Evolutionary conservation across 1,140 invertebrate genomes (phyloP), one percentile per base, ranked within the genome.

Genomic region (Reticulitermes speratus): DNA sequence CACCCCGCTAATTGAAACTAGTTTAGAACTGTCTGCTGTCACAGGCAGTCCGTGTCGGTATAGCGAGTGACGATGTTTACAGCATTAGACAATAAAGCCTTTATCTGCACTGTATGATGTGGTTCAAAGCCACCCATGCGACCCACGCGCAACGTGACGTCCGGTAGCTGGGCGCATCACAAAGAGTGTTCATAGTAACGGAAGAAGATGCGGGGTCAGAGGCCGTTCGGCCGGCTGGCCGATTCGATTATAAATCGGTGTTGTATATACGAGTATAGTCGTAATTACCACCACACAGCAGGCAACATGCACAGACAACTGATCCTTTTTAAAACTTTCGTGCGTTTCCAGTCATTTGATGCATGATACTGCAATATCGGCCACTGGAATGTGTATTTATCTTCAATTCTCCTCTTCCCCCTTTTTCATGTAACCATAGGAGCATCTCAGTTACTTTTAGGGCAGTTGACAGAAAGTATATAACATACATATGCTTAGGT

Each of bases 161-260:
- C 65, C 65, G 25, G 65, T 30, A 30, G 3, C n/a, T 19, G 9
- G 9, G 45, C 9, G 9, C 45, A 48, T 48, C 9, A 21, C 65
- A 75, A n/a, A 75, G 65, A 3, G 65, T 6, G n/a, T 25, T 75
- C 65, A 30, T 30, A n/a, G 65, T 75, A 75, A 25, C 65, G n/a
- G 65, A 75, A 75, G 65, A 75, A 30, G 25, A 25, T n/a, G 65
- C 65, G n/a, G 65, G 65, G 65, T 75, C 65, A 75, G n/a, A 75
- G 65, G 25, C 59, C 45, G 45, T 38, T 38, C 38, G 38, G 38
- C 9, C 52, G 52, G 1, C 52, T 16, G 19, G 52, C 19, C 14
- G 52, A 55, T 30, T 75, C 65, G 65, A 75, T 75, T 75, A 75
- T 14, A 75, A 3, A 25, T 75, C 65, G 8, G n/a, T 75, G n/a